These are phyloP conservation scores for Tanaodytes sp. DNA, from an alignment of 2,888 invertebrate species.

Conservation along the genomic window DNA sequence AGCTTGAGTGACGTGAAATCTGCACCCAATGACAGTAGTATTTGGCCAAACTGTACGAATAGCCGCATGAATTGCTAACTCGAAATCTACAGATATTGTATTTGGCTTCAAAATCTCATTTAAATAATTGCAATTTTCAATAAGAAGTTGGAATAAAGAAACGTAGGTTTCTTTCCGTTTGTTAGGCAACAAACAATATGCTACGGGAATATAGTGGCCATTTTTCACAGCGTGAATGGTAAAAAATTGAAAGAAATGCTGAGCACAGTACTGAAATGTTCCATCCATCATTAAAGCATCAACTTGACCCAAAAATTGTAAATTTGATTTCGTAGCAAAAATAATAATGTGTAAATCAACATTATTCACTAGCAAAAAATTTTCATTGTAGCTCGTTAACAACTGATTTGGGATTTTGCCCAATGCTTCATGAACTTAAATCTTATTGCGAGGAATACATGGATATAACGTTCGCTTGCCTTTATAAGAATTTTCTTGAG, in stretches of 20 bases:
- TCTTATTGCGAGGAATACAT: too few relatives aligned
- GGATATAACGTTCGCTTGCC: too few relatives aligned
- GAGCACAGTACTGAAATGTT: constrained; percentile 10
- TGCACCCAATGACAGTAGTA: neutral
- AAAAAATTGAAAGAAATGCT: neutral
- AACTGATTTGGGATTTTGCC: neutral
- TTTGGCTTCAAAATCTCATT: neutral
- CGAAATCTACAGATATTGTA: neutral
- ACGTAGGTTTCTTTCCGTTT: neutral
- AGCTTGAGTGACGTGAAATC: constrained; percentile 3
- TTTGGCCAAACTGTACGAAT: neutral
- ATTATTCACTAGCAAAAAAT: neutral
- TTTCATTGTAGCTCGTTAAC: constrained; percentile 3
- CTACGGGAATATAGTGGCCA: neutral
- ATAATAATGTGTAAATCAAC: neutral
- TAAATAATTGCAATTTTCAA: neutral
- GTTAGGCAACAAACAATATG: constrained; percentile 2
- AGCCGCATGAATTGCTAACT: neutral
- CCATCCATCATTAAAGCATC: constrained; percentile 7
- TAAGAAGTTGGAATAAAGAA: neutral
- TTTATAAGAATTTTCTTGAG: neutral
- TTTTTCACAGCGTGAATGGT: neutral
- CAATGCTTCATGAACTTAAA: constrained; percentile 5
- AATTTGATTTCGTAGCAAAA: constrained; percentile 2
- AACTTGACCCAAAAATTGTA: neutral